Base-by-base conservation (phyloP, 2,888 invertebrate genomes). In the Mantis religiosa region DNA sequence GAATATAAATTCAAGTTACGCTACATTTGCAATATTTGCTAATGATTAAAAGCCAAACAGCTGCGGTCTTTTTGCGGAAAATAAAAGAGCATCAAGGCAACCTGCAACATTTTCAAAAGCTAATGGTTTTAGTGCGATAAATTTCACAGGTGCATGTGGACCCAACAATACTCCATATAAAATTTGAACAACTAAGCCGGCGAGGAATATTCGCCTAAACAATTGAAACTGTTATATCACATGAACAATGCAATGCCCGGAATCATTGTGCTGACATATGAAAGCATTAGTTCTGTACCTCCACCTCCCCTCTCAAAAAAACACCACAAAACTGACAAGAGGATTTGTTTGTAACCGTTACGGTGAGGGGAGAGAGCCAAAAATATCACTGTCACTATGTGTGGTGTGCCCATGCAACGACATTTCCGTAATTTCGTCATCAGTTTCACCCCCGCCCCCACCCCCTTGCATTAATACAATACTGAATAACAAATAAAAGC, bases 401-500 rank as follows among this genome's bases (percentile, higher is more conserved):
- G 41, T 71, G 54, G 54, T 71, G 81, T 54, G 28, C 41, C 20
- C 88, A 84, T 82, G 82, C 34, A 82, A 82, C 81, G 25, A 30
- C 84, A 47, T 85, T 88, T 88, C 88, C 88, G 88, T 88, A 88
- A 88, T 88, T 88, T 85, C 84, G 82, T 88, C 88, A 88, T 88
- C 88, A 81, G 84, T 88, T 71, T 84, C 84, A 41, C 41, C 82
- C 88, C 84, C 25, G 15, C 54, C 20, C 54, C 25, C 25, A 20
- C 82, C n/a, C 34, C 4, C 28, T 15, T 25, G 30, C 86, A 86
- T 86, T 25, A 87, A 84, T 84, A 84, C 34, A 84, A 84, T 84
- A 84, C 54, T 71, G 54, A 71, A 84, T 30, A 84, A 84, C 84
- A 84, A 84, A 87, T 82, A 87, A 87, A 87, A 87, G 82, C 86